Base-by-base conservation (phyloP, 2,797 vertebrate genomes). In the Notolabrus celidotus region DNA sequence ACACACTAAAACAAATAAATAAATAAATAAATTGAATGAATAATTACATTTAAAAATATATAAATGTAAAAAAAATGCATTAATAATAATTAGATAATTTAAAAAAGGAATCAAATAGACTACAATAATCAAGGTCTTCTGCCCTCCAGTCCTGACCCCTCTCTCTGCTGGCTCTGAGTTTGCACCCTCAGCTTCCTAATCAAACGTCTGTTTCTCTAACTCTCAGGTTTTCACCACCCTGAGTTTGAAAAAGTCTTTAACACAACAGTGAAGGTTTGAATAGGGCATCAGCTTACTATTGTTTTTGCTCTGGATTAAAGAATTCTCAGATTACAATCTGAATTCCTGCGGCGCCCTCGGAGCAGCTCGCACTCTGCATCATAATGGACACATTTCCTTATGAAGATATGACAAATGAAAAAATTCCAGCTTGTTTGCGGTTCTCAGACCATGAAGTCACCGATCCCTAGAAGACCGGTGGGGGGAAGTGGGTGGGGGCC, bases 361-460 rank as follows among this genome's bases (percentile, higher is more conserved):
- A 70, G 67, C 59, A 5, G 70, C 66, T 81, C 71, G 25, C 49
- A 49, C 79, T 38, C 53, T 59, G 20, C 71, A 71, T 66, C 69
- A 65, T 69, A 86, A 88, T 54, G 67, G 80, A 60, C 82, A 86
- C 81, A 91, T 91, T 87, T 95, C 95, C 95, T 95, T 96, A 95
- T 95, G 93, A 93, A 93, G 95, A 93, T 82, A 90, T 69, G 65
- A 85, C 72, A 85, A 91, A 90, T 82, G 87, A 54, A 77, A 85
- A 22, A 93, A 92, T 89, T 92, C 88, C 91, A 47, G 79, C 75
- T 86, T 67, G 80, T 72, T 86, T 88, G 80, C 90, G 92, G 94
- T 96, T 95, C 95, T 95, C 95, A 93, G 90, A 92, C 89, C 63
- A 92, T 97, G 95, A 96, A 94, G 93, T 95, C 95, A 96, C 89